A percentile compares a stretch with the other conserved stretches of the same genome.
phyloP scores from a whole-genome alignment of 2,113 vertebrate genomes.

The Semicossyphus pulcher region DNA sequence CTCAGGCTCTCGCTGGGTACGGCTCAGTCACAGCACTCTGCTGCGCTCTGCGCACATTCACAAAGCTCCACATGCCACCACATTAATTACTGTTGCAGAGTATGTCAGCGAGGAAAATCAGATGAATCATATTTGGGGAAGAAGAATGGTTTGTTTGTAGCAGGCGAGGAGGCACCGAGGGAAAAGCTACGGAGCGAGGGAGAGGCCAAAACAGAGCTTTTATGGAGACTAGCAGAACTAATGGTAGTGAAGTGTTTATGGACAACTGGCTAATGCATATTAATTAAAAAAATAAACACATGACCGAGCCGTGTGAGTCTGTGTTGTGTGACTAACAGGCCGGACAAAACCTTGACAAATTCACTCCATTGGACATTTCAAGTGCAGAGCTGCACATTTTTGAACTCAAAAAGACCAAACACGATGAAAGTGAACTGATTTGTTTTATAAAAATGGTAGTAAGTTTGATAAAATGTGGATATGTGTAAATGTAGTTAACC shows the following conservation, averaged over 20 bases:
- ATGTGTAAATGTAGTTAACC: neutral
- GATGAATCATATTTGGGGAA: neutral
- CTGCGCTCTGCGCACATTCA: neutral
- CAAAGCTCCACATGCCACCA: neutral
- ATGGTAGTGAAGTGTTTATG: neutral
- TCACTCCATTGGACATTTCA: too few species aligned
- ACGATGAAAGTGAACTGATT: too few species aligned
- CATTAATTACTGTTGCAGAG: neutral
- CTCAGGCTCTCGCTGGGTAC: constrained; percentile 34
- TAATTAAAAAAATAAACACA: neutral
- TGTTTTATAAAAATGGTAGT: too few species aligned
- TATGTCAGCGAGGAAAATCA: neutral
- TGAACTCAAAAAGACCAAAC: too few species aligned
- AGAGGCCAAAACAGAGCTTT: neutral
- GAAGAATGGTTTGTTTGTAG: neutral
- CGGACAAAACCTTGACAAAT: neutral
- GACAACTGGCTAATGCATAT: neutral
- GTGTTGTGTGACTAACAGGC: neutral
- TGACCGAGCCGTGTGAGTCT: neutral
- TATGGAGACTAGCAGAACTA: too few species aligned
- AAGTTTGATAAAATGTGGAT: too few species aligned
- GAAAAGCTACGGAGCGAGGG: neutral
- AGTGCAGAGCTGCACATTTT: too few species aligned
- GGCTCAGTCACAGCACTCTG: neutral
- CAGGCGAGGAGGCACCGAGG: neutral